Base-by-base conservation (phyloP, 1,140 invertebrate genomes). In the Hyles euphorbiae region DNA sequence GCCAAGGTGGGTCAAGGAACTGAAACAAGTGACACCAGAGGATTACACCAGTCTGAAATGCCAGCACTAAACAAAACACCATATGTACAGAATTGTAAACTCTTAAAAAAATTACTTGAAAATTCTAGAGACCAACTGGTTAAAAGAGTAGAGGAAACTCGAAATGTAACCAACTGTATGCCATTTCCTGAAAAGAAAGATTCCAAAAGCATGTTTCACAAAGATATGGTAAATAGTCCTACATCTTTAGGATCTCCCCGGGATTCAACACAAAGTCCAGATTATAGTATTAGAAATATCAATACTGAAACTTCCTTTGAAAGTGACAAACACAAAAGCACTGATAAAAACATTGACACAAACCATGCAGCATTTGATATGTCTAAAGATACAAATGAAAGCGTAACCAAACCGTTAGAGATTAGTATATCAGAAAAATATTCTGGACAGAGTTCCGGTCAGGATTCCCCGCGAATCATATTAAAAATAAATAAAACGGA, bases 401-500 rank as follows among this genome's bases (percentile, higher is more conserved):
- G 65, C 66, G 53, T 89, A 34, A 80, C 76, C 58, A 85, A 83
- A 59, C 88, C 89, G 22, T 73, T 90, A 66, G 87, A 89, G 76
- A 88, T 90, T 48, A 83, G 76, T 67, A 82, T 88, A 57, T 74
- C 81, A 49, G 82, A 87, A 60, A 87, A 83, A 63, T 79, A 44
- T 68, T 68, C 53, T 45, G 77, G 74, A 70, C 76, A 81, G 61
- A 87, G 81, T 58, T 83, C 87, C 52, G 89, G 84, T 36, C 83
- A 88, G 78, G 87, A 90, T 76, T 90, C 89, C 44, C 89, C 89
- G 45, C 72, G 88, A 72, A 90, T 90, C 61, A 90, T 90, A 65
- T 74, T 90, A 53, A 90, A 90, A 81, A 90, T 90, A 51, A 90
- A 90, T 69, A 90, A 90, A 80, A 88, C 88, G 64, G 83, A 85